These are phyloP conservation scores for Drosophila gunungcola DNA, from an alignment of 1,140 invertebrate species.

Conservation along the genomic window DNA sequence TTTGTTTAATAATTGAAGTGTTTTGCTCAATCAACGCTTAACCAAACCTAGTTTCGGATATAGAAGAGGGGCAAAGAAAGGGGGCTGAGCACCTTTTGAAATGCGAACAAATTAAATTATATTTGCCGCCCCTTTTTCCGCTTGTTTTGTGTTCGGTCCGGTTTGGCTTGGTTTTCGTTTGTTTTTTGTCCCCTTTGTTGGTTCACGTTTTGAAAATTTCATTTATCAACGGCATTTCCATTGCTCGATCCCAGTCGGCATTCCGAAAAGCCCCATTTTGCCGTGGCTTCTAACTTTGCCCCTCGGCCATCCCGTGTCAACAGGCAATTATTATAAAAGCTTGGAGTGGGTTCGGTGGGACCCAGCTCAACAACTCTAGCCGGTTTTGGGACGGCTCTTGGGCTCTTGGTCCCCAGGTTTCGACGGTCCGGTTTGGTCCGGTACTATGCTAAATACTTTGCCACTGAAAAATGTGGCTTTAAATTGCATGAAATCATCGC, in stretches of 20 bases:
- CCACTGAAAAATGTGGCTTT: conserved; percentile 79
- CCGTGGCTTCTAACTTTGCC: conserved; percentile 29
- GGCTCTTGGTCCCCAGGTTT: conserved; percentile 2
- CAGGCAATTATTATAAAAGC: conserved; percentile 84
- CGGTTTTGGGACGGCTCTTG: conserved; percentile 10
- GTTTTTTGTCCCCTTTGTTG: conserved; percentile 48
- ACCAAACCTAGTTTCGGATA: conserved; percentile 7
- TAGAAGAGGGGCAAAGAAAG: neutral
- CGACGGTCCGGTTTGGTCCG: conserved; percentile 3
- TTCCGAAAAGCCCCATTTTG: conserved; percentile 23
- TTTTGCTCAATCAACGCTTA: conserved; percentile 21
- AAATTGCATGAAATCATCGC: conserved; percentile 83
- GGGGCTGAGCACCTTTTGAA: conserved; percentile 31
- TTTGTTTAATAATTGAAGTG: conserved; percentile 31
- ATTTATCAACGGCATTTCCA: conserved; percentile 70
- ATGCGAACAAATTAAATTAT: conserved; percentile 44
- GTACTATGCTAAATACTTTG: conserved; percentile 74
- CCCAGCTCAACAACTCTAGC: conserved; percentile 10
- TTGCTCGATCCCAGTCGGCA: conserved; percentile 56
- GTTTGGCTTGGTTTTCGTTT: conserved; percentile 43
- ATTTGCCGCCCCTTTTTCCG: conserved; percentile 44
- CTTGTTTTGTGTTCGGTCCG: conserved; percentile 57
- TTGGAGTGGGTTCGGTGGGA: conserved; percentile 35
- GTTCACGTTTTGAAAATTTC: conserved; percentile 65
- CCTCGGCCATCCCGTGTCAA: conserved; percentile 76